Base-by-base conservation (phyloP, 23 tunicate species). In the Halocynthia roretzi region DNA sequence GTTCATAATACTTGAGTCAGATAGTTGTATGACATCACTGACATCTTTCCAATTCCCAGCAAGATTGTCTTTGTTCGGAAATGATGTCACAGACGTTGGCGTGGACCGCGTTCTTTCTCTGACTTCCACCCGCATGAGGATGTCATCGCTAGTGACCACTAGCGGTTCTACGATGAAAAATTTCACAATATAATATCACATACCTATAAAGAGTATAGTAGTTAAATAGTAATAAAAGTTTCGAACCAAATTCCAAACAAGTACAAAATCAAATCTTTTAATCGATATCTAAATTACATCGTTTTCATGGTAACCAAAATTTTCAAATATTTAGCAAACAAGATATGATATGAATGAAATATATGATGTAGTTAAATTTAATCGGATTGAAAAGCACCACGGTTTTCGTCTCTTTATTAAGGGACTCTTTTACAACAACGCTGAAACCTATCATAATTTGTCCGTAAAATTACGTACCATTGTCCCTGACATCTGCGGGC, bases 41-140 rank as follows among this genome's bases (percentile, higher is more conserved):
- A 62, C 61, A 55, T 52, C 14, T 71, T 52, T 52, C 76, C 76
- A 15, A 17, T 11, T 21, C 76, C 15, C 64, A 20, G 63, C 68
- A 48, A 62, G 56, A 8, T 22, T 53, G 15, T 74, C 56, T 56
- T 74, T 64, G 63, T 6, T 56, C 0, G 78, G 78, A 54, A 74
- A 74, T 74, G 78, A 74, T 62, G 78, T 74, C 68, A 74, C 62
- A 8, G 49, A 53, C 17, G 56, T 48, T 54, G 56, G 10, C 48
- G 55, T 54, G 60, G 56, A 54, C 1, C 31, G 60, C 8, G 14
- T 56, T 74, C 78, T 74, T 54, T 74, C 78, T 14, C 62, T 53
- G 10, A 74, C 78, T 9, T 22, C 62, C 1, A 74, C 22, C 52
- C 56, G 60, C 8, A 54, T 10, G 8, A 74, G 20, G 48, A 74